These are phyloP conservation scores for Pasiphila rectangulata DNA, from an alignment of 2,888 invertebrate species.

Conservation along the genomic window DNA sequence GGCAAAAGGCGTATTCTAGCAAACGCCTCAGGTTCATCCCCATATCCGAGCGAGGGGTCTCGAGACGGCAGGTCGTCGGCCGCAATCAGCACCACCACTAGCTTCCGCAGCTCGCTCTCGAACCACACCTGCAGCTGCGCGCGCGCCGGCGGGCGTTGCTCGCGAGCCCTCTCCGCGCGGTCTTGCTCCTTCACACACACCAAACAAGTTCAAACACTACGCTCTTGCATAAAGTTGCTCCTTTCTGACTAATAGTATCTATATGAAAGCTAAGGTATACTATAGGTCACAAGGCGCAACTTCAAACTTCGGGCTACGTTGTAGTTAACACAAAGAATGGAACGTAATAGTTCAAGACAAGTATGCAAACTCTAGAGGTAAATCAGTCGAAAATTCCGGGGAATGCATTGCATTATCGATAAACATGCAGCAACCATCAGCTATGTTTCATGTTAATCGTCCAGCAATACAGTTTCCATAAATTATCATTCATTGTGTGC, in stretches of 20 bases:
- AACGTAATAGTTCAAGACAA: constrained; percentile 45
- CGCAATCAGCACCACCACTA: constrained; percentile 91
- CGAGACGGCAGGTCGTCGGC: constrained; percentile 91
- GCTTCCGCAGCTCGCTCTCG: constrained; percentile 89
- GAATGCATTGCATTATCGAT: constrained; percentile 64
- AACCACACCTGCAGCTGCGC: constrained; percentile 95
- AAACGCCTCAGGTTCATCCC: constrained; percentile 90
- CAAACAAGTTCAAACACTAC: constrained; percentile 9
- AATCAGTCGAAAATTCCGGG: constrained; percentile 51
- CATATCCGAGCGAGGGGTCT: constrained; percentile 89
- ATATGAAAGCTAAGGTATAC: constrained; percentile 4
- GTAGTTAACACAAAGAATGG: constrained; percentile 22
- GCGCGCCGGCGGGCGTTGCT: constrained; percentile 88
- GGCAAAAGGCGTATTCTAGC: constrained; percentile 90
- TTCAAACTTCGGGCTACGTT: constrained; percentile 19
- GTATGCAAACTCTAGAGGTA: constrained; percentile 66
- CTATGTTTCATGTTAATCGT: constrained; percentile 48
- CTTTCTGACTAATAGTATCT: constrained; percentile 14
- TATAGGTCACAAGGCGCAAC: constrained; percentile 38
- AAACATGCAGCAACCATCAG: constrained; percentile 74
- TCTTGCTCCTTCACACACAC: constrained; percentile 67
- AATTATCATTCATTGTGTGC: constrained; percentile 54
- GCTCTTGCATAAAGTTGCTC: constrained; percentile 31
- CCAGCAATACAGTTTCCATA: constrained; percentile 49
- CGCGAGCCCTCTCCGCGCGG: constrained; percentile 68